These are phyloP conservation scores for Xestia c-nigrum DNA, from an alignment of 2,888 invertebrate species.

Conservation along the genomic window DNA sequence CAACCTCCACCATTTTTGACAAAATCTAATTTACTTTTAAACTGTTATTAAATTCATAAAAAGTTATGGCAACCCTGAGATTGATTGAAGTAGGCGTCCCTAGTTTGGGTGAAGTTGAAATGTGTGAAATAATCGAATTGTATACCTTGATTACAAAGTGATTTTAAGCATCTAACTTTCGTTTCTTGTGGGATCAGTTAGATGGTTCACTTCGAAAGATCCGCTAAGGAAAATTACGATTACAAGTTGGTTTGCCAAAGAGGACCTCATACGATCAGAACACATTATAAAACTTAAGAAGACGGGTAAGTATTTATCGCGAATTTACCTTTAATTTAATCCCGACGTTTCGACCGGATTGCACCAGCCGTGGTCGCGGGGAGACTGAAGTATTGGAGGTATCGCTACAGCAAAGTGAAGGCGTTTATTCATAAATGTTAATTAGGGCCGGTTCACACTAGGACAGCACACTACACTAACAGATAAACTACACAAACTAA, in stretches of 20 bases:
- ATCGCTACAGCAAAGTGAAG: too few relatives aligned
- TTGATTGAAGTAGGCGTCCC: conserved; percentile 48
- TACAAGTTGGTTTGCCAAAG: not conserved
- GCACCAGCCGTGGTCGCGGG: too few relatives aligned
- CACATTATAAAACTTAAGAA: too few relatives aligned
- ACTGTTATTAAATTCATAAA: conserved; percentile 56
- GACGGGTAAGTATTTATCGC: too few relatives aligned
- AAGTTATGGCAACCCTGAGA: conserved; percentile 49
- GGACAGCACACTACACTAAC: too few relatives aligned
- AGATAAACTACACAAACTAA: too few relatives aligned
- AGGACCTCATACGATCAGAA: too few relatives aligned
- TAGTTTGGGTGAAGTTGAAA: conserved; percentile 48
- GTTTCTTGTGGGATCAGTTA: not conserved
- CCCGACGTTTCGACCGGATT: too few relatives aligned
- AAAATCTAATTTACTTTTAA: conserved; percentile 53
- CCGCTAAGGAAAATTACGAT: not conserved
- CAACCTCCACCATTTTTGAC: conserved; percentile 29
- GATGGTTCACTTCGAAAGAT: not conserved
- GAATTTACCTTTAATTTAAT: too few relatives aligned
- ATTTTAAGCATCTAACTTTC: conserved; percentile 16
- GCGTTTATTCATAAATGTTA: too few relatives aligned
- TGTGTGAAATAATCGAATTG: conserved; percentile 51
- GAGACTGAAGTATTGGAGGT: too few relatives aligned
- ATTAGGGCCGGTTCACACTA: too few relatives aligned
- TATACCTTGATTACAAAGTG: conserved; percentile 42